Evolutionary conservation across 2,113 vertebrate genomes (phyloP).

Genomic region (Calyptommatus sinebrachiatus): DNA sequence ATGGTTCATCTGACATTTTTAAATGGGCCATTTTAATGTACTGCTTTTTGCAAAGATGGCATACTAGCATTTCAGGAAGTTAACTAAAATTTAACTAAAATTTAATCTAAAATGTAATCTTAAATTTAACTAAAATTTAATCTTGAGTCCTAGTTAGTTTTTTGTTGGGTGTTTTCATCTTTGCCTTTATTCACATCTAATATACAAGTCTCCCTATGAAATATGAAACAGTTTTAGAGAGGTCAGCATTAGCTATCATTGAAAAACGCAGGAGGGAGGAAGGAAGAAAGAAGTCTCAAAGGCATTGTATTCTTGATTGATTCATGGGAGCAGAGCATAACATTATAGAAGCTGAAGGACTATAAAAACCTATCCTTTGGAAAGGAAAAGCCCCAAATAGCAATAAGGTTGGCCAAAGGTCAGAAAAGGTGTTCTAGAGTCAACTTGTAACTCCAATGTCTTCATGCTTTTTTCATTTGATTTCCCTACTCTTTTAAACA

Average conservation of each 20-base stretch:
- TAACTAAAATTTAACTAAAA: too few relatives aligned
- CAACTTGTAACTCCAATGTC: background rate
- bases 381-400: constrained; percentile 30
- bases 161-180: too few relatives aligned
- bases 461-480: too few relatives aligned
- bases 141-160: too few relatives aligned
- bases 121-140: too few relatives aligned
- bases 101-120: too few relatives aligned
- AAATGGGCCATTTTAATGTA: too few relatives aligned
- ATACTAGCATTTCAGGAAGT: background rate
- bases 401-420: constrained; percentile 22
- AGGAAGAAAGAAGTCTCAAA: constrained; percentile 33
- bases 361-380: constrained; percentile 49
- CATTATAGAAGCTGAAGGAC: constrained; percentile 56
- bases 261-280: constrained; percentile 14
- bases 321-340: constrained; percentile 47
- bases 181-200: constrained; percentile 28
- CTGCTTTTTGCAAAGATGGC: too few relatives aligned
- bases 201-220: accelerated
- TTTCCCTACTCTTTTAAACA: background rate
- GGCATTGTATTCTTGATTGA: constrained; percentile 56
- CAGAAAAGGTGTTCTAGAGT: constrained; percentile 33
- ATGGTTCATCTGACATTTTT: too few relatives aligned
- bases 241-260: background rate
- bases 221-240: constrained; percentile 47